phyloP scores from a whole-genome alignment of 2,113 vertebrate genomes.

The Hippocampus guttulatus region DNA sequence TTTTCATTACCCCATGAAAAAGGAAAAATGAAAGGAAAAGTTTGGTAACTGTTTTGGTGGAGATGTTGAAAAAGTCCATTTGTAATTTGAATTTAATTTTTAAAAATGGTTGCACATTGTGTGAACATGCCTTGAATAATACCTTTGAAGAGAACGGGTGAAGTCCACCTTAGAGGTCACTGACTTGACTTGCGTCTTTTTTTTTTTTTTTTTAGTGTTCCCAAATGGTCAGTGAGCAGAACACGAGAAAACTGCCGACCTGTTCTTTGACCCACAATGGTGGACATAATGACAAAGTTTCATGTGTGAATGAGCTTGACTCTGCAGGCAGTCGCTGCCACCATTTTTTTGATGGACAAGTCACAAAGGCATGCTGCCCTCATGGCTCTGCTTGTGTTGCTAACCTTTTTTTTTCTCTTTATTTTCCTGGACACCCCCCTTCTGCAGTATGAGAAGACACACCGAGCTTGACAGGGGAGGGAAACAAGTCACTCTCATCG shows the following conservation, averaged over 20 bases:
- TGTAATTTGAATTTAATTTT: not conserved
- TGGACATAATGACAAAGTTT: conserved; percentile 2
- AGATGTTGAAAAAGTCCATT: not conserved
- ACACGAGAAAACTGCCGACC: not conserved
- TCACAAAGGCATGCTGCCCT: not conserved
- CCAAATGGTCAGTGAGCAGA: not conserved
- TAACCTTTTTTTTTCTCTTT: not conserved
- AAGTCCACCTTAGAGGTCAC: not conserved
- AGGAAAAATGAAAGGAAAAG: not conserved
- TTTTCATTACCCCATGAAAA: too few species aligned
- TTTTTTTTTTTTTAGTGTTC: not conserved
- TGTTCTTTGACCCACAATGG: not conserved
- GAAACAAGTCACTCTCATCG: not conserved
- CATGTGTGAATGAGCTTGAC: conserved; percentile 1
- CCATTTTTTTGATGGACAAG: too few species aligned
- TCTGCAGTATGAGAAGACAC: not conserved
- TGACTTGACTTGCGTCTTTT: not conserved
- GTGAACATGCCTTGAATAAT: not conserved
- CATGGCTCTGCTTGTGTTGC: not conserved
- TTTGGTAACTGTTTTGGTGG: not conserved
- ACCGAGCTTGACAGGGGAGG: not conserved
- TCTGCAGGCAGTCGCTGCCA: not conserved
- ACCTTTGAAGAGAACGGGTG: not conserved
- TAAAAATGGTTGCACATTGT: not conserved
- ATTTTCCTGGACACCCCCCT: not conserved